phyloP scores from a whole-genome alignment of 2,113 vertebrate species.

The Rhynchopsitta pachyrhyncha region DNA sequence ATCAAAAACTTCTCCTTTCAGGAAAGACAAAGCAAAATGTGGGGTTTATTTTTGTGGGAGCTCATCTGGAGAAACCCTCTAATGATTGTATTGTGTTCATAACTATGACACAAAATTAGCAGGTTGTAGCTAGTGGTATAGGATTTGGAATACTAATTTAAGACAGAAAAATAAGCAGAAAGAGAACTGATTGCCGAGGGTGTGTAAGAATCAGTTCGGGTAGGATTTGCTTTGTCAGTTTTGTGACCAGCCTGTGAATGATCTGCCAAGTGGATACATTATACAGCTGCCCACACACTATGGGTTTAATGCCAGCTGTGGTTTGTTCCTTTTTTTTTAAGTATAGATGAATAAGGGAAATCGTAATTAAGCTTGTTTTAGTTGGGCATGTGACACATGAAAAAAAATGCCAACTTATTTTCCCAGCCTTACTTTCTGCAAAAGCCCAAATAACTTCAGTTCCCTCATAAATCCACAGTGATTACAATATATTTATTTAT shows the following conservation, averaged over 20 bases:
- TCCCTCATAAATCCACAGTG: conserved; percentile 14
- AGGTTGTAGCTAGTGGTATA: neutral
- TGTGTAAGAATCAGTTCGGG: neutral
- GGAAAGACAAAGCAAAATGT: neutral
- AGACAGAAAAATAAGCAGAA: conserved; percentile 5
- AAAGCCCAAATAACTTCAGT: neutral
- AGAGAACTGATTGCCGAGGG: neutral
- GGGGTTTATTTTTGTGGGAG: neutral
- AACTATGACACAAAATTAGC: neutral
- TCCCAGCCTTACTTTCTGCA: conserved; percentile 23
- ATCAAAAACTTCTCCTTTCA: neutral
- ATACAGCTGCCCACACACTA: neutral
- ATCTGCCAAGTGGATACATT: neutral
- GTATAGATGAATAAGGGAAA: conserved; percentile 17
- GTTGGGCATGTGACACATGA: neutral
- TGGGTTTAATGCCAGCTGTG: neutral
- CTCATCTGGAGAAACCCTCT: neutral
- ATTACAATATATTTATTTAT: conserved; percentile 41
- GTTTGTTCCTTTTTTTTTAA: neutral
- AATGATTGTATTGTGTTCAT: neutral
- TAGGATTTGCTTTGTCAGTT: conserved; percentile 10
- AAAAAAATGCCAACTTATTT: conserved; percentile 1
- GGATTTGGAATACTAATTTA: neutral
- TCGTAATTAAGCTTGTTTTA: conserved; percentile 33
- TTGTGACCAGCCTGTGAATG: neutral